Percentiles rank a stretch among this genome's conserved stretches.
Conservation (phyloP, 1,140 invertebrate species). For the Drosophila lacteicornis region DNA sequence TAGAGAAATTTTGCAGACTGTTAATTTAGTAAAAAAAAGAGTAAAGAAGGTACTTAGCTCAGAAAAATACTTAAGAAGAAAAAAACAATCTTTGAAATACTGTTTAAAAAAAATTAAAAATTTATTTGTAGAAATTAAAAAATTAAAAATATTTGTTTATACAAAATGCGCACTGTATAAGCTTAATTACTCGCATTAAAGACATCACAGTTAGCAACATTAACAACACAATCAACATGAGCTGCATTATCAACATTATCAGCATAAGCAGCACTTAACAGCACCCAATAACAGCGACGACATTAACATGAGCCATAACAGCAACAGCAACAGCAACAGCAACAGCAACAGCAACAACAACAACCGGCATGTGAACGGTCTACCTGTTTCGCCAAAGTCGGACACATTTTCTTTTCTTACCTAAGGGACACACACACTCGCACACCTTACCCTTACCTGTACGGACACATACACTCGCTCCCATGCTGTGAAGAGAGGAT, state of each 20-base stretch:
- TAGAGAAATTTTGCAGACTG: no score
- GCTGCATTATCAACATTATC: slow-evolving; percentile 1
- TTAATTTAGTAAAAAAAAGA: no score
- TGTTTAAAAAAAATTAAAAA: no score
- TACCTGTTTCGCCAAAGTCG: slow-evolving; percentile 77
- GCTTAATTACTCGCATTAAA: neutral
- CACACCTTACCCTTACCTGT: slow-evolving; percentile 53
- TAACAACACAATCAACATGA: neutral
- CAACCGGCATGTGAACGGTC: slow-evolving; percentile 59
- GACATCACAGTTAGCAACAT: neutral
- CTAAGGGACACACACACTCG: slow-evolving; percentile 59
- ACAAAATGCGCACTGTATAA: neutral
- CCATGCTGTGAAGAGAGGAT: slow-evolving; percentile 36
- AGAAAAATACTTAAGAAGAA: no score
- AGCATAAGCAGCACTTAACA: slow-evolving; percentile 6
- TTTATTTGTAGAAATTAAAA: no score
- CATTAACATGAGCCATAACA: slow-evolving; percentile 11
- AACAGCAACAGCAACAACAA: slow-evolving; percentile 30
- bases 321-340: slow-evolving; percentile 32
- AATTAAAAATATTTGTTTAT: no score
- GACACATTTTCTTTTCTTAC: slow-evolving; percentile 79
- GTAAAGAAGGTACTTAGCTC: no score
- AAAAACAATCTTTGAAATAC: no score
- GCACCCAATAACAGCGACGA: slow-evolving; percentile 20
- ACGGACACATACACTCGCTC: slow-evolving; percentile 21